Percentiles rank a stretch among this genome's conserved stretches.
Conservation (phyloP, 2,797 vertebrate species). For the Catharus ustulatus region DNA sequence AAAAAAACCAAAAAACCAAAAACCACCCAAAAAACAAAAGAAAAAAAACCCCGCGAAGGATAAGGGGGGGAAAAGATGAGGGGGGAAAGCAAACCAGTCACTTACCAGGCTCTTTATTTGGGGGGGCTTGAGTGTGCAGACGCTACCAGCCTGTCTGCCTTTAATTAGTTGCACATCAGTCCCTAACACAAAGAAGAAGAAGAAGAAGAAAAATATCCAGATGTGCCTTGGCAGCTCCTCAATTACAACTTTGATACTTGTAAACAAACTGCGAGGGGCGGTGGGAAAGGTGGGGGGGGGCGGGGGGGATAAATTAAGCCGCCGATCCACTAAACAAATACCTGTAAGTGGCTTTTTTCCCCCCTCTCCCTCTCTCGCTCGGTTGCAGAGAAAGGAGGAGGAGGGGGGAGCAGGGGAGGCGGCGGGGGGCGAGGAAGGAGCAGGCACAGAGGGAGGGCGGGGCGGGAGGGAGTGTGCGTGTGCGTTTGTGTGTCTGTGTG, state of each 20-base stretch:
- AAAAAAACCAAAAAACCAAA: not conserved
- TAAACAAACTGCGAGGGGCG: constrained; percentile 77
- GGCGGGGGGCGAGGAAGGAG: constrained; percentile 74
- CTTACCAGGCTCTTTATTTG: constrained; percentile 89
- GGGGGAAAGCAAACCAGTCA: constrained; percentile 78
- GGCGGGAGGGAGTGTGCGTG: not conserved
- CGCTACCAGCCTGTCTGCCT: constrained; percentile 88
- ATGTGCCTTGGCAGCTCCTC: constrained; percentile 78
- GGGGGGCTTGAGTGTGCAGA: constrained; percentile 83
- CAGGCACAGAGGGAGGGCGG: constrained; percentile 50
- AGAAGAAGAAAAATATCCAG: constrained; percentile 75
- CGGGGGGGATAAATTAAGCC: no score
- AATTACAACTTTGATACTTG: constrained; percentile 82
- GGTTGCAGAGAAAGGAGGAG: constrained; percentile 73
- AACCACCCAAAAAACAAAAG: no score
- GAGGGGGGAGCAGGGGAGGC: constrained; percentile 57
- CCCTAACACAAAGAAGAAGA: constrained; percentile 80
- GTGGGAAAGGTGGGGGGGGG: not conserved
- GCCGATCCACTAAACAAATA: no score
- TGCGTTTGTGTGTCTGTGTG: constrained; percentile 66
- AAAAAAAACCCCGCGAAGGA: not conserved
- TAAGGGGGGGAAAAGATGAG: not conserved
- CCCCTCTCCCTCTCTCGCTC: constrained; percentile 17
- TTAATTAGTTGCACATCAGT: constrained; percentile 88
- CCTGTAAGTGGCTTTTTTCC: no score